Evolutionary conservation across 2,888 invertebrate genomes (phyloP).

Genomic region (Glaucopsyche alexis): DNA sequence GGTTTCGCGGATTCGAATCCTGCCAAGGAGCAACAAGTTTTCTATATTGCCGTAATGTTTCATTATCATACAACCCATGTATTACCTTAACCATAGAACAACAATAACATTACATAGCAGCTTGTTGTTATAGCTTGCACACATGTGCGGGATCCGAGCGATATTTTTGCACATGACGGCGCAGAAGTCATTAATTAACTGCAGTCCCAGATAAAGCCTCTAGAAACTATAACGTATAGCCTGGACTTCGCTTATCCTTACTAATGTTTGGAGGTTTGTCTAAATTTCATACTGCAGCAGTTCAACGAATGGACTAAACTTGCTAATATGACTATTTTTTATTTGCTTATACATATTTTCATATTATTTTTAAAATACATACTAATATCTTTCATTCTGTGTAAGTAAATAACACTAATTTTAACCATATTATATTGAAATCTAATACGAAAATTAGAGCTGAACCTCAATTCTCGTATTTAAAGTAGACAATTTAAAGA

Average conservation of each 20-base stretch:
- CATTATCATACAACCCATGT: background rate
- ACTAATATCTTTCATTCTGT: too few species aligned
- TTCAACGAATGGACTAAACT: background rate
- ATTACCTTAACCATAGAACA: background rate
- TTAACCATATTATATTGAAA: too few species aligned
- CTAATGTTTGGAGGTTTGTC: slow-evolving; percentile 14
- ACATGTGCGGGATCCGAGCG: background rate
- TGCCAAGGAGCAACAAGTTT: too few species aligned
- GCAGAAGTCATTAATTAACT: slow-evolving; percentile 20
- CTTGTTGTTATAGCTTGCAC: background rate
- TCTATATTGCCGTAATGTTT: too few species aligned
- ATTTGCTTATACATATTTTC: too few species aligned
- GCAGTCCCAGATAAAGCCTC: slow-evolving; percentile 19
- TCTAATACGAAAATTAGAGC: too few species aligned
- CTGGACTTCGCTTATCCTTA: slow-evolving; percentile 18
- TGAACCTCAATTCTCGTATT: too few species aligned
- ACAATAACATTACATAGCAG: background rate
- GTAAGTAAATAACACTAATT: too few species aligned
- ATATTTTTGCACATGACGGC: slow-evolving; percentile 20
- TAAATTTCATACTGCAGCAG: slow-evolving; percentile 4
- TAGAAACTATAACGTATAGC: slow-evolving; percentile 16
- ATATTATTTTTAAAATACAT: too few species aligned
- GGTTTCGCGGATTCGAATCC: too few species aligned
- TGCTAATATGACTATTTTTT: too few species aligned
- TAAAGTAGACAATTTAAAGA: too few species aligned